These are phyloP conservation scores for Achroia grisella DNA, from an alignment of 1,140 invertebrate genomes.

Conservation along the genomic window DNA sequence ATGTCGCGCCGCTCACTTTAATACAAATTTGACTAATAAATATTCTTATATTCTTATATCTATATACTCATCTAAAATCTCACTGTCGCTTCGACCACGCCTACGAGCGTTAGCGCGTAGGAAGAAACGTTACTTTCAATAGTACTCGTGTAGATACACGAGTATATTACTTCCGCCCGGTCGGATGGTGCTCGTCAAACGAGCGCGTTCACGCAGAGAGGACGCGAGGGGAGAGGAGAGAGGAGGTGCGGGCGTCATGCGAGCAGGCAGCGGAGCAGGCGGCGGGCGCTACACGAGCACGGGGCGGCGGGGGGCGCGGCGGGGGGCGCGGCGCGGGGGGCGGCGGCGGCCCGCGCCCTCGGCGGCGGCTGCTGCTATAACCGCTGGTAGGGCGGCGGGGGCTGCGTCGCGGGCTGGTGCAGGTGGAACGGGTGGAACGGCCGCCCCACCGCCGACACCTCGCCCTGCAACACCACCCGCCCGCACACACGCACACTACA, in stretches of 20 bases:
- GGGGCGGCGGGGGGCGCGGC: constrained; percentile 25
- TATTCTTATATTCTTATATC: too few species aligned
- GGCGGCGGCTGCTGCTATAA: constrained; percentile 48
- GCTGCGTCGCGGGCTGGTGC: constrained; percentile 47
- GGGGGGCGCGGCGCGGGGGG: constrained; percentile 3
- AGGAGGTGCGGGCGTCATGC: too few species aligned
- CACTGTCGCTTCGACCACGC: constrained; percentile 10
- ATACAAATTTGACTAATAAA: neutral
- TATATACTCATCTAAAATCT: constrained; percentile 43
- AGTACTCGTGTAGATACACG: too few species aligned
- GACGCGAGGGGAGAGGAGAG: too few species aligned
- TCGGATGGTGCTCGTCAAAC: too few species aligned
- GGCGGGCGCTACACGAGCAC: constrained; percentile 44
- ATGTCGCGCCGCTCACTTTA: neutral
- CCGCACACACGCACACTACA: constrained; percentile 40
- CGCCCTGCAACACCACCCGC: constrained; percentile 58
- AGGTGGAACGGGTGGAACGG: constrained; percentile 60
- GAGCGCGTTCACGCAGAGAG: too few species aligned
- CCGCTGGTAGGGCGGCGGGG: constrained; percentile 44
- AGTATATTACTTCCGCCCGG: too few species aligned
- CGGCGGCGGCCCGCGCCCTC: constrained; percentile 7
- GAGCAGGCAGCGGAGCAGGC: too few species aligned
- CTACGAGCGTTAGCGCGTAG: too few species aligned
- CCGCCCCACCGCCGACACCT: constrained; percentile 42
- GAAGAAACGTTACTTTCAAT: too few species aligned